Conservation (phyloP, 2,797 vertebrate genomes). For the Psittacula derbiana region DNA sequence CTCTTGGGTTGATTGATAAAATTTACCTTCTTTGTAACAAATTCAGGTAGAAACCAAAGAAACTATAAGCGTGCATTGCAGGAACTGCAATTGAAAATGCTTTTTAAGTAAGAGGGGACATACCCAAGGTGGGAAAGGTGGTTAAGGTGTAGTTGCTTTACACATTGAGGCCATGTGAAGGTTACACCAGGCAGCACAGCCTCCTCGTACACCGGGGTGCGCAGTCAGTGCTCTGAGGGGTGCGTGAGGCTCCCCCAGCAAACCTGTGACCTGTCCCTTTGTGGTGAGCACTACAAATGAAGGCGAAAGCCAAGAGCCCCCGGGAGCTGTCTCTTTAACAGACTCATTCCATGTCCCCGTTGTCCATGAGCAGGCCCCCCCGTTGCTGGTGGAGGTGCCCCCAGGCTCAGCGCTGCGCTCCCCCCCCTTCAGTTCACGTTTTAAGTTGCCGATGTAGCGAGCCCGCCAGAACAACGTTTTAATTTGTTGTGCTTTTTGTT, state of each 20-base stretch:
- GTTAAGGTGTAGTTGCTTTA: neutral
- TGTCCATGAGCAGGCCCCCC: constrained; percentile 37
- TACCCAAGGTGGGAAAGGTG: neutral
- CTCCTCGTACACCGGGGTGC: rapidly evolving
- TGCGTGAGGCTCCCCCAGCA: neutral
- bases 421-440: constrained; percentile 60
- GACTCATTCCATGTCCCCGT: constrained; percentile 47
- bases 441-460: constrained; percentile 76
- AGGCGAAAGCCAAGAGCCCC: neutral
- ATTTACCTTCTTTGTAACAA: neutral
- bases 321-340: constrained; percentile 78
- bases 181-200: too few species aligned
- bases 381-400: constrained; percentile 23
- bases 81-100: neutral
- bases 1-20: neutral
- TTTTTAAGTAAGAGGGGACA: neutral
- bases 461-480: constrained; percentile 76
- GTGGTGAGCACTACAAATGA: neutral
- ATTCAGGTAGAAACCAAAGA: neutral
- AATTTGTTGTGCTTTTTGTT: constrained; percentile 82
- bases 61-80: neutral
- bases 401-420: constrained; percentile 54
- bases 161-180: neutral
- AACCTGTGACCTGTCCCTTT: neutral
- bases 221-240: neutral